Conservation (phyloP, 2,113 vertebrate genomes). For the Cebidichthys violaceus region DNA sequence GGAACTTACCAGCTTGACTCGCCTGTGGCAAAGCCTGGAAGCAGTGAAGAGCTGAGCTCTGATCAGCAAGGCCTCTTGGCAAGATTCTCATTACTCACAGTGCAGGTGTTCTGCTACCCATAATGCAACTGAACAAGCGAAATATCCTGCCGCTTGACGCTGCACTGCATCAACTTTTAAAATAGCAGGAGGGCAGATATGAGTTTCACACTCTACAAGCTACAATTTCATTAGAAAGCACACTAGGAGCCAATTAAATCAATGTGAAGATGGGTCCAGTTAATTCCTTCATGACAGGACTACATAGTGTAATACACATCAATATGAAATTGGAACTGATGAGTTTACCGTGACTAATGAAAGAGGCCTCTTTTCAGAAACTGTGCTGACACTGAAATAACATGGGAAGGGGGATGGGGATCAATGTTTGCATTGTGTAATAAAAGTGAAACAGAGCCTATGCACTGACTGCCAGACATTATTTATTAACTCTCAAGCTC, state of each 20-base stretch:
- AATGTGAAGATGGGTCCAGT: slow-evolving; percentile 41
- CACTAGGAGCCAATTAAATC: slow-evolving; percentile 58
- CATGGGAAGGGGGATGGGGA: not conserved
- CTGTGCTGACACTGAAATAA: slow-evolving; percentile 32
- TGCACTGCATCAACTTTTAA: slow-evolving; percentile 14
- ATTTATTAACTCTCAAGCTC: slow-evolving; percentile 62
- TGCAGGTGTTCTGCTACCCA: slow-evolving; percentile 48
- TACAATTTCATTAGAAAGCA: slow-evolving; percentile 55
- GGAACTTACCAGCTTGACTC: slow-evolving; percentile 24
- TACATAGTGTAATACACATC: slow-evolving; percentile 27
- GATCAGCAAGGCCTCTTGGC: slow-evolving; percentile 55
- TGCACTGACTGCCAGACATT: slow-evolving; percentile 19
- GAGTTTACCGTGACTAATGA: slow-evolving; percentile 54
- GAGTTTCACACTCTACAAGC: slow-evolving; percentile 29
- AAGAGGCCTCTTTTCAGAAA: slow-evolving; percentile 16
- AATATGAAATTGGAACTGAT: slow-evolving; percentile 46
- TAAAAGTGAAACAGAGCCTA: slow-evolving; percentile 42
- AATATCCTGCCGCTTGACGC: slow-evolving; percentile 19
- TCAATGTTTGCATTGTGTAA: slow-evolving; percentile 56
- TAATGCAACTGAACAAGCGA: slow-evolving; percentile 41
- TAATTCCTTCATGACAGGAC: slow-evolving; percentile 33
- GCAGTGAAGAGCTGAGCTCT: slow-evolving; percentile 50
- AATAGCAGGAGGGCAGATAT: slow-evolving; percentile 21
- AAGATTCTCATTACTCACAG: slow-evolving; percentile 68
- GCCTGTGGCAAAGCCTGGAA: slow-evolving; percentile 56